These are phyloP conservation scores for Caenorhabditis drosophilae DNA, from an alignment of 2,888 invertebrate species.

Conservation along the genomic window DNA sequence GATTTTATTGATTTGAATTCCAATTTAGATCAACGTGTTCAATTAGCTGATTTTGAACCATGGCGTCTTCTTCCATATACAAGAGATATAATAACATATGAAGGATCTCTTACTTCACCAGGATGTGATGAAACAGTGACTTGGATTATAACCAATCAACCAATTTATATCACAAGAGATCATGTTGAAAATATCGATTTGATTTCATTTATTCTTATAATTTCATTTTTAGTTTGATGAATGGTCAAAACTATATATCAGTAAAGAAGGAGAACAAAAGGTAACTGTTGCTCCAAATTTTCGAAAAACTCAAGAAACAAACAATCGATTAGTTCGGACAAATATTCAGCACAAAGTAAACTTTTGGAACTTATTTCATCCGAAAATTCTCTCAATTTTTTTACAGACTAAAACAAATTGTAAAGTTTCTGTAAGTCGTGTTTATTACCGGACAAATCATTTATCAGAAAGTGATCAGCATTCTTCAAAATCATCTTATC, in stretches of 20 bases:
- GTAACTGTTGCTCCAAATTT: conserved; percentile 84
- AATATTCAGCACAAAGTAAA: conserved; percentile 85
- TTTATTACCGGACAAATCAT: conserved; percentile 30
- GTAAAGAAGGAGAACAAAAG: conserved; percentile 38
- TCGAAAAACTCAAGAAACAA: conserved; percentile 86
- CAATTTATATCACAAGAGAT: conserved; percentile 91
- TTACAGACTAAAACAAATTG: conserved; percentile 32
- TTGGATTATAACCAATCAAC: conserved; percentile 96
- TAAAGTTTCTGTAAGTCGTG: conserved; percentile 26
- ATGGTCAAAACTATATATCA: conserved; percentile 50
- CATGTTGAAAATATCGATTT: conserved; percentile 74
- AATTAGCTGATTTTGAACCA: conserved; percentile 52
- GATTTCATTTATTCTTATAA: not conserved
- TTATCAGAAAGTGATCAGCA: not conserved
- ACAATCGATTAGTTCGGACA: conserved; percentile 90
- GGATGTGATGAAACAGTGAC: conserved; percentile 75
- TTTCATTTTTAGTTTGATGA: conserved; percentile 42
- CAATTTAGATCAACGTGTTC: conserved; percentile 41
- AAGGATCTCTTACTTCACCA: conserved; percentile 92
- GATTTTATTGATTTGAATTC: not conserved
- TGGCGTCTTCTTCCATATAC: conserved; percentile 57
- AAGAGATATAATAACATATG: conserved; percentile 54
- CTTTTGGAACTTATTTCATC: not conserved
- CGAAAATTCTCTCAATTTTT: not conserved
- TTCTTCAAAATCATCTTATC: not conserved